Evolutionary conservation across 2,797 vertebrate species (phyloP), one percentile per base, ranked within the genome.

Genomic region (Rhabdomys pumilio): DNA sequence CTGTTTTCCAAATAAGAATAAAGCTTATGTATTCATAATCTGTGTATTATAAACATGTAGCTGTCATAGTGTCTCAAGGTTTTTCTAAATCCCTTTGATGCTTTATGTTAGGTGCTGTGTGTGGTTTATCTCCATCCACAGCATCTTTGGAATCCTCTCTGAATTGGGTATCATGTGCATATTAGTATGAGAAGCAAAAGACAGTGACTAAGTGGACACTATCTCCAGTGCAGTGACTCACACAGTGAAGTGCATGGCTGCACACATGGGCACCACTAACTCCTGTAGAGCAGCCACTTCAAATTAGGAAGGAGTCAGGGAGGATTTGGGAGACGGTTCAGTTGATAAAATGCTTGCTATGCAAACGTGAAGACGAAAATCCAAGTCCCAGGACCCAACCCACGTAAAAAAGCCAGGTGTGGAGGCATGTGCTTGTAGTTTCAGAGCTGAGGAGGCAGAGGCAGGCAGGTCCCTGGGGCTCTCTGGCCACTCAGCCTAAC

Each of bases 221-320:
- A 20, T 77, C 80, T 87, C 29, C 6, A 47, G 38, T 1, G 31
- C 1, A 29, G 34, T n/a, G 22, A 29, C 15, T 63, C 20, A 0
- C 0, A 10, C 41, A 0, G 20, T 15, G 81, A 55, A 29, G 4
- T 1, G 1, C 31, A 14, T 3, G 24, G 20, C 10, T 6, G 8
- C 0, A 4, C 22, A 69, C 17, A 50, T 20, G 3, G n/a, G n/a
- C 1, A 9, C 55, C 9, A 1, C 65, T 82, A 7, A 44, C 82
- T 86, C 61, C 1, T 1, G 2, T 10, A n/a, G 24, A 7, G 19
- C 17, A 38, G 41, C 12, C 47, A 79, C 3, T 8, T 41, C 47
- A 20, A 50, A 20, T 61, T 44, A 57, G 65, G 8, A 34, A 17
- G 34, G 76, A 55, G 63, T 6, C 34, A 22, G 88, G 1, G 17